Base-by-base conservation (phyloP, 1,140 invertebrate genomes). In the Pemphigus obesinymphae region DNA sequence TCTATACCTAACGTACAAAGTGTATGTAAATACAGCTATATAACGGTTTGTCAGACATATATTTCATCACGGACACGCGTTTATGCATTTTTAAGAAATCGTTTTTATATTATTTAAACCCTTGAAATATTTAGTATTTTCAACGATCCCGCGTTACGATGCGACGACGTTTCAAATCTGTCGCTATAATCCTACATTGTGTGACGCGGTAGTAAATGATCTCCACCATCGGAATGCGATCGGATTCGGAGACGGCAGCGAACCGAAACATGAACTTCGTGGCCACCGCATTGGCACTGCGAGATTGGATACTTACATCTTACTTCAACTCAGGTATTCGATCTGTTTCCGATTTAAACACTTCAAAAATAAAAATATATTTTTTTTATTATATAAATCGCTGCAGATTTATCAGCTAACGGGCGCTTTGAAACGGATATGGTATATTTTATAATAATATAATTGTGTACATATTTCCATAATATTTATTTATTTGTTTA, bases 191-290 rank as follows among this genome's bases (percentile, higher is more conserved):
- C 20, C 10, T 73, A 20, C n/a, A 20, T 34, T 55, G 23, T 55
- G 26, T 61, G 76, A 63, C 23, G 23, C 40, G 23, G 23, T 26
- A 15, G 37, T 80, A 80, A 40, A 80, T 63, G 40, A 26, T 43
- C 23, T 23, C 11, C 45, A n/a, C 20, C 17, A 17, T 55, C 50
- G 55, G 37, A 80, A 61, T 43, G 55, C 37, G 34, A 80, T 63
- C 45, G 76, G 76, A 80, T n/a, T 29, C 76, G 53, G 76, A 78
- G 50, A 23, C 50, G 55, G 76, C 55, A 45, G 17, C 76, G 76
- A 61, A 80, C 45, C 76, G 76, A 61, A 80, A 80, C 50, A 80
- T 80, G 76, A 80, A 63, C 55, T 80, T 80, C 76, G 34, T 80
- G 76, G 37, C 76, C 76, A 80, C 48, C 53, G 76, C 76, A 11